A percentile compares a stretch with the other conserved stretches of the same genome.
These are phyloP conservation scores for Fragum fragum DNA, from an alignment of 2,888 invertebrate genomes.

Conservation along the genomic window DNA sequence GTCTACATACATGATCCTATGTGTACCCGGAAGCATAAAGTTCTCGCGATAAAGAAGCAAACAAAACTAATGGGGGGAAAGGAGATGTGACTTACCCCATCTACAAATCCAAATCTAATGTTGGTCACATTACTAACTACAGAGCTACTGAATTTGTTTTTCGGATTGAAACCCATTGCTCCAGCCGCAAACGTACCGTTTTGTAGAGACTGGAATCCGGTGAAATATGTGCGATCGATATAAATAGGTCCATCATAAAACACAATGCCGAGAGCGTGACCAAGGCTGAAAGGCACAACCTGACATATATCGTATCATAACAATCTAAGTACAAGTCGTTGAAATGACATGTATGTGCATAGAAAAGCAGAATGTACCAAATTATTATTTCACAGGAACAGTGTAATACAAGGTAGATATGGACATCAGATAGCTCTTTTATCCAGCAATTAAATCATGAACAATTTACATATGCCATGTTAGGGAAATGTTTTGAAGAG, in stretches of 20 bases:
- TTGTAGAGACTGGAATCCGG: conserved; percentile 27
- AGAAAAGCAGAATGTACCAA: no score
- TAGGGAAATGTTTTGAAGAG: no score
- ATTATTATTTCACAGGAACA: no score
- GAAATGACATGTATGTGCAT: not conserved
- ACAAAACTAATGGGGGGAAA: not conserved
- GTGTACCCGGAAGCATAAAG: no score
- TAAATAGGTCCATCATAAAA: conserved; percentile 54
- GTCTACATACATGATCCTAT: no score
- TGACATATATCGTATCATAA: no score
- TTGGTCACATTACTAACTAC: conserved; percentile 42
- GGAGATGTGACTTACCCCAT: conserved; percentile 32
- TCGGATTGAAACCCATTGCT: conserved; percentile 48
- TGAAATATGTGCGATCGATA: conserved; percentile 43
- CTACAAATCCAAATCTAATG: conserved; percentile 54
- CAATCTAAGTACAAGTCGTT: no score
- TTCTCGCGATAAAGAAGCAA: no score
- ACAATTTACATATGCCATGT: no score
- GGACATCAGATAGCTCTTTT: no score
- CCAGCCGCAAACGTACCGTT: conserved; percentile 34
- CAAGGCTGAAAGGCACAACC: conserved; percentile 32
- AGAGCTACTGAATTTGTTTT: conserved; percentile 39
- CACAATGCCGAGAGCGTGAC: conserved; percentile 44
- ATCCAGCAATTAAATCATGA: no score
- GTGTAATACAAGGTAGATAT: no score